Evolutionary conservation across 2,888 invertebrate genomes (phyloP).

Genomic region (Mythimna lalbum): DNA sequence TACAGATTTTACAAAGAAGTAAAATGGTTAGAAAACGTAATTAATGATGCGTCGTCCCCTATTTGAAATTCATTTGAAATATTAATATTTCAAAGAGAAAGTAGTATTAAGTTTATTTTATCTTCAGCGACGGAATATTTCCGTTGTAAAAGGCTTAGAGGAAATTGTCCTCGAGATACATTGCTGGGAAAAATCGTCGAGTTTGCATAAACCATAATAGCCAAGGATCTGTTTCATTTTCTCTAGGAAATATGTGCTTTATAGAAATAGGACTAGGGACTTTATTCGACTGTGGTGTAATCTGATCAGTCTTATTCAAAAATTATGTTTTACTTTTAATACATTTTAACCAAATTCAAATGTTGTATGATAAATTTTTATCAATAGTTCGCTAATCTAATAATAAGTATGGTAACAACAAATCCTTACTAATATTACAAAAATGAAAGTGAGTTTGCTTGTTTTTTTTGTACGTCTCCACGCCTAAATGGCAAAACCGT

Average conservation of each 20-base stretch:
- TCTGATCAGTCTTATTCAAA: no score
- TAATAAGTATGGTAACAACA: no score
- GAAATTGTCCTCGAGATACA: constrained; percentile 60
- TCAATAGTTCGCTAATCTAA: no score
- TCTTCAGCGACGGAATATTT: constrained; percentile 29
- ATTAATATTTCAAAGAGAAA: constrained; percentile 4
- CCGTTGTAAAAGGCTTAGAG: constrained; percentile 17
- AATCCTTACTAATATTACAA: no score
- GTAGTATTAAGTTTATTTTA: constrained; percentile 7
- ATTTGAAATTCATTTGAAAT: constrained; percentile 6
- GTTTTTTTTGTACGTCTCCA: no score
- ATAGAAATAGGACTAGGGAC: neutral
- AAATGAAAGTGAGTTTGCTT: no score
- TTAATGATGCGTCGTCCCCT: constrained; percentile 23
- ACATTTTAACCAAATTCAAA: no score
- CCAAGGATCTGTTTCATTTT: constrained; percentile 41
- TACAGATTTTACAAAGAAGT: constrained; percentile 23
- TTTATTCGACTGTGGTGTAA: neutral
- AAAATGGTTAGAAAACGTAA: constrained; percentile 5
- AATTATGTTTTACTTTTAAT: no score
- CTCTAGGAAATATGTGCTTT: constrained; percentile 22
- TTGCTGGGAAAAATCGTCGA: constrained; percentile 18
- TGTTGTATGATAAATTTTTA: no score
- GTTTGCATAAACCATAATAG: constrained; percentile 43
- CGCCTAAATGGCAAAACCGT: no score